Base-by-base conservation (phyloP, 1,140 invertebrate species). In the Conopomorpha cramerella region DNA sequence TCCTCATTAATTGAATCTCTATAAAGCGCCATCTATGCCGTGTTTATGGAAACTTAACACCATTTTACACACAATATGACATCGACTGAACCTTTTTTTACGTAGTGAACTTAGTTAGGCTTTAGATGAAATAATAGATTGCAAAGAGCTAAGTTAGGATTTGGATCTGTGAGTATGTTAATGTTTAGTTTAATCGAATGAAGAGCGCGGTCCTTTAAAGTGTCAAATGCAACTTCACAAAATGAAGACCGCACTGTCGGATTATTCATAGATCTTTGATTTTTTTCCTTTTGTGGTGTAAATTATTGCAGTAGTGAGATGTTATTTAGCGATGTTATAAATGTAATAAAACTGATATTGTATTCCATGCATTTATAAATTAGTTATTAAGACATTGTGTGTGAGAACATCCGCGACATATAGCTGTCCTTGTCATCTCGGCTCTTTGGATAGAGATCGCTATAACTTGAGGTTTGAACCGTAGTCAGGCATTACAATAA, bases 41-140 rank as follows among this genome's bases (percentile, higher is more conserved):
- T n/a, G n/a, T n/a, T n/a, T n/a, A n/a, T 23, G 19, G 19, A 23
- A 23, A 23, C 19, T 4, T 53, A 66, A 68, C 56, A 68, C 64
- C 64, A 67, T 68, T 72, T 63, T 72, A 74, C 19, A 23, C n/a
- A n/a, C n/a, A n/a, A n/a, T 72, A 61, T 70, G 71, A 76, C 67
- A 68, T 72, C 49, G 70, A 76, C 70, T 76, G 70, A 72, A 72
- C 65, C 70, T 68, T 68, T 71, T n/a, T n/a, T 59, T 74, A 68
- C 55, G 51, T 74, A 71, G 57, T 30, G 63, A 67, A 53, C 47
- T 56, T 68, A 65, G 55, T 47, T 55, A 56, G 46, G 38, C 36
- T 48, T 10, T 29, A 13, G 28, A 29, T 7, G 11, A 29, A 3
- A 29, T 7, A 3, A 29, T 29, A 29, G 13, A 29, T 7, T 10